These are phyloP conservation scores for Lasioglossum calceatum DNA, from an alignment of 2,888 invertebrate genomes.

Conservation along the genomic window DNA sequence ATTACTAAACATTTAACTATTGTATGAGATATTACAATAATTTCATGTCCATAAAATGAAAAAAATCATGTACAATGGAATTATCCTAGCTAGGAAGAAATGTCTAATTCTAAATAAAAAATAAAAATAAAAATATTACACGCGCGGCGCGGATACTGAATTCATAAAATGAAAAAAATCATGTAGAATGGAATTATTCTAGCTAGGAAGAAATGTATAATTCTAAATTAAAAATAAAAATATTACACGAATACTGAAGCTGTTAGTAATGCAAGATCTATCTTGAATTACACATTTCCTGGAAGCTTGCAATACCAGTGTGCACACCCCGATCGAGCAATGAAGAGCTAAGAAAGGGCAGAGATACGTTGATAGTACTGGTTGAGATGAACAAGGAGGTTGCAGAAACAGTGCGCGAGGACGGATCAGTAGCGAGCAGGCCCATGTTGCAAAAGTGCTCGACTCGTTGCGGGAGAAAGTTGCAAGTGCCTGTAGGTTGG, in stretches of 20 bases:
- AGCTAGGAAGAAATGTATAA: no score
- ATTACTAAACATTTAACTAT: no score
- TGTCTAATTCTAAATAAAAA: no score
- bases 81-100: no score
- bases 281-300: background rate
- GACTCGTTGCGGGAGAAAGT: background rate
- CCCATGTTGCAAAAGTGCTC: background rate
- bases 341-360: background rate
- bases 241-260: background rate
- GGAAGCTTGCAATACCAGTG: background rate
- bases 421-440: background rate
- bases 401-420: background rate
- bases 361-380: background rate
- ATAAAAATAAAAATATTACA: no score
- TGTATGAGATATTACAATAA: no score
- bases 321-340: no score
- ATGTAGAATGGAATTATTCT: no score
- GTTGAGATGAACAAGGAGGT: background rate
- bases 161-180: no score
- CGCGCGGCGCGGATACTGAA: background rate
- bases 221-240: background rate
- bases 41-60: no score
- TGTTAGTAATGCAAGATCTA: background rate
- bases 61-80: no score
- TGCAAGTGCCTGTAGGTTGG: background rate